Percentiles rank a stretch among this genome's conserved stretches.
phyloP scores from a whole-genome alignment of 35 echinoderm and acorn worm species.

The Acanthaster planci region DNA sequence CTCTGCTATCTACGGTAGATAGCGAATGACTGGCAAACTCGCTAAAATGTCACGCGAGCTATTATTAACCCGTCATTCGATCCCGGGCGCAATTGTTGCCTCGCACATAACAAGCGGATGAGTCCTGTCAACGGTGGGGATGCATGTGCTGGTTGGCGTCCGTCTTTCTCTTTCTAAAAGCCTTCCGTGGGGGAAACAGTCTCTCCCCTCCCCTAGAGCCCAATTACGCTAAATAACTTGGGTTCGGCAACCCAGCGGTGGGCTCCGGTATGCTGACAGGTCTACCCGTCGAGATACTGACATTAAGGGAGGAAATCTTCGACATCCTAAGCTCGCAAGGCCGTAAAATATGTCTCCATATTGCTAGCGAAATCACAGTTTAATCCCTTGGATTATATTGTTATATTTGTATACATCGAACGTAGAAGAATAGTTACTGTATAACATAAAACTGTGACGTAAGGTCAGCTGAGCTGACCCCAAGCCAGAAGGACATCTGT shows the following conservation, averaged over 20 bases:
- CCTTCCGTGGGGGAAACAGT: neutral
- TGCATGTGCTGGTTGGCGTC: no score
- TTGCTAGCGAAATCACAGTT: no score
- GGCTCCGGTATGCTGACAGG: neutral
- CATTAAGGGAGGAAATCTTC: neutral
- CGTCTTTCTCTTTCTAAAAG: neutral
- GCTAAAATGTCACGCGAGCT: constrained; percentile 2
- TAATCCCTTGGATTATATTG: no score
- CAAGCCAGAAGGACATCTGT: no score
- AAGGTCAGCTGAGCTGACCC: no score
- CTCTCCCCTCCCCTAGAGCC: neutral
- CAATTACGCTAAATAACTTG: constrained; percentile 15
- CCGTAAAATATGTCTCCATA: no score
- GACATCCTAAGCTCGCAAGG: no score
- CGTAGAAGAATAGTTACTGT: no score
- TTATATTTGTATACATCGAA: no score
- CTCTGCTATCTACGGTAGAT: constrained; percentile 7
- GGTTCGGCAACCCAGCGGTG: neutral
- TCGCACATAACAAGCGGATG: neutral
- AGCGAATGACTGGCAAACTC: neutral
- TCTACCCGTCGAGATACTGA: neutral
- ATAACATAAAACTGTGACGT: no score
- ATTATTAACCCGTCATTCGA: constrained; percentile 22
- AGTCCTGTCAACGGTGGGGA: no score
- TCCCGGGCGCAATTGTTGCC: constrained; percentile 10